Percentiles rank a stretch among this genome's conserved stretches.
Conservation (phyloP, 2,888 invertebrate species). For the Cerastis leucographa region DNA sequence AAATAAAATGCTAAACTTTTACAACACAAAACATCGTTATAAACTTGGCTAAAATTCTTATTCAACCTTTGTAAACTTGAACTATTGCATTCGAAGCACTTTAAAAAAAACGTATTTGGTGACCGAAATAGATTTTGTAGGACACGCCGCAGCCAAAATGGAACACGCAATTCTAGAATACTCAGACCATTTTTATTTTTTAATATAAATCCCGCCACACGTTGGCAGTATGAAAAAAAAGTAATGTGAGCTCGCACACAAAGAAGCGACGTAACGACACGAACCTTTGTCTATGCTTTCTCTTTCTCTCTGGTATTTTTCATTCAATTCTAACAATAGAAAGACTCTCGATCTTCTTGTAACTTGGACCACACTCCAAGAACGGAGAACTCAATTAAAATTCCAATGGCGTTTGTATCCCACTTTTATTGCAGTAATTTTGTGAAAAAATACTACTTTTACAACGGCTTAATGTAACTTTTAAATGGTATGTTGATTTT, state of each 20-base stretch:
- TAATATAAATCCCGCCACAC: conserved; percentile 28
- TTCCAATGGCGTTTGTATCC: conserved; percentile 78
- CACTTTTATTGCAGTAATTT: conserved; percentile 81
- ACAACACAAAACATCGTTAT: background rate
- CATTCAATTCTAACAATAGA: conserved; percentile 39
- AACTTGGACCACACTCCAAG: conserved; percentile 64
- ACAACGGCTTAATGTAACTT: conserved; percentile 47
- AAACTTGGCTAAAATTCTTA: background rate
- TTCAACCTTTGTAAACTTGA: background rate
- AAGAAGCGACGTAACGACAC: conserved; percentile 41
- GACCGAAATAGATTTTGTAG: conserved; percentile 19
- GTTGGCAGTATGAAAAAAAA: conserved; percentile 28
- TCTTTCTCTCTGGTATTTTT: conserved; percentile 21
- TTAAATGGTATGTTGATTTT: conserved; percentile 68
- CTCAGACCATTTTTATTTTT: conserved; percentile 23
- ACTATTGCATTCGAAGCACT: conserved; percentile 11
- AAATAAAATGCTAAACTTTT: background rate
- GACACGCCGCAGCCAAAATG: background rate
- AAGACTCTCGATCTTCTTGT: conserved; percentile 22
- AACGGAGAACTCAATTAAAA: conserved; percentile 85
- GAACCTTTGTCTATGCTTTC: conserved; percentile 34
- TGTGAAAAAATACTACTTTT: conserved; percentile 77
- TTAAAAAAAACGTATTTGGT: background rate
- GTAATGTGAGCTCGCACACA: conserved; percentile 24
- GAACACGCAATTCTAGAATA: conserved; percentile 34